Evolutionary conservation across 2,113 vertebrate species (phyloP).

Genomic region (Ceyx margarethae): DNA sequence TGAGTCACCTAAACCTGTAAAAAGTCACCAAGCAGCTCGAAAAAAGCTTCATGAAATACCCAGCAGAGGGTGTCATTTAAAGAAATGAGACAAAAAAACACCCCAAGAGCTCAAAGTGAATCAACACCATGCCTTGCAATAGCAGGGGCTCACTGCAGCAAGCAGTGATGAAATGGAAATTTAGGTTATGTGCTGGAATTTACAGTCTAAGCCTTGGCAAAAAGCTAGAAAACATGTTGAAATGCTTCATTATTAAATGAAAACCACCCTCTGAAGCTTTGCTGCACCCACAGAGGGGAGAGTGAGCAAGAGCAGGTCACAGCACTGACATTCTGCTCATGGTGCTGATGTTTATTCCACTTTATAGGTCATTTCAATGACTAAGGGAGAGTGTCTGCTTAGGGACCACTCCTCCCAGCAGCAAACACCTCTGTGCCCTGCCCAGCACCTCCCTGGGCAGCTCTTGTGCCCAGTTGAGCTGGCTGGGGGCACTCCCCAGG

Average conservation of each 20-base stretch:
- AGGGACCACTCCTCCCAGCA: background rate
- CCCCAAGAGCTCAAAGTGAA: rapidly evolving
- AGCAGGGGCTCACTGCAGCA: background rate
- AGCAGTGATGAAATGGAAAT: background rate
- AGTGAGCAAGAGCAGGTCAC: background rate
- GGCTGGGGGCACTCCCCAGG: too few species aligned
- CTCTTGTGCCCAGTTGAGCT: too few species aligned
- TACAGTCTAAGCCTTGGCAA: background rate
- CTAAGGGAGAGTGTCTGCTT: rapidly evolving
- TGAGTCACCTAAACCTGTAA: background rate
- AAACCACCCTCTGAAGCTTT: rapidly evolving
- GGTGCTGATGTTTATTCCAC: background rate
- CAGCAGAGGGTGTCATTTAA: rapidly evolving
- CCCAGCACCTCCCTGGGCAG: rapidly evolving
- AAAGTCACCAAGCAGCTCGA: background rate
- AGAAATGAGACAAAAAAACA: background rate
- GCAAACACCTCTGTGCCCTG: rapidly evolving
- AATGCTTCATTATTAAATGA: background rate
- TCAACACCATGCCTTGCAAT: rapidly evolving
- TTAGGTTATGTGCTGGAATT: background rate
- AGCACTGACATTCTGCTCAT: background rate
- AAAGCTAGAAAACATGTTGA: background rate
- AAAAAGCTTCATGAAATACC: rapidly evolving
- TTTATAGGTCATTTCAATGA: rapidly evolving
- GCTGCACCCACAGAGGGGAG: background rate